Evolutionary conservation across 2,113 vertebrate species (phyloP).

Genomic region (Cichladusa arquata): DNA sequence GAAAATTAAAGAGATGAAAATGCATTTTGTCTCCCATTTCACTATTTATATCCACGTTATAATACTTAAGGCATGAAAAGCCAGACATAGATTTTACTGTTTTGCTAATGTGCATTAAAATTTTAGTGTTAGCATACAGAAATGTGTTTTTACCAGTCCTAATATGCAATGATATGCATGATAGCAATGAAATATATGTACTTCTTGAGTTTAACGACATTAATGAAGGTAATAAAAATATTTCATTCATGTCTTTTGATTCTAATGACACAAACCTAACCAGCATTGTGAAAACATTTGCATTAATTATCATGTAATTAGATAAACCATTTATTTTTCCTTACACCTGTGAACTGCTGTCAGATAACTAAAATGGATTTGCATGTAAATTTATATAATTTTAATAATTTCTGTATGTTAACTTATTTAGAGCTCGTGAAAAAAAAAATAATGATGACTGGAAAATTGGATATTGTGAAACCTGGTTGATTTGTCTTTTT

Average conservation of each 20-base stretch:
- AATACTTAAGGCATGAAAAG: neutral
- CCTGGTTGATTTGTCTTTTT: neutral
- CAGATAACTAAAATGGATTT: conserved; percentile 10
- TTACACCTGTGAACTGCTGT: neutral
- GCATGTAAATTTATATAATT: neutral
- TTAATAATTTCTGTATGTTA: neutral
- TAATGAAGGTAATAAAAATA: conserved; percentile 16
- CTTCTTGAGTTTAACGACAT: neutral
- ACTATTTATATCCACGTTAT: neutral
- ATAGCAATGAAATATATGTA: neutral
- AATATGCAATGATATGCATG: neutral
- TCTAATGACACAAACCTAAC: conserved; percentile 1
- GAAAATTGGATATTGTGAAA: neutral
- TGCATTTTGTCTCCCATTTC: neutral
- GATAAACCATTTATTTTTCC: conserved; percentile 27
- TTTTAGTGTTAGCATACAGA: neutral
- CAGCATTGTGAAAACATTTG: neutral
- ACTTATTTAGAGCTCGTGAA: neutral
- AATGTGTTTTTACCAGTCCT: neutral
- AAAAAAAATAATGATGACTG: neutral
- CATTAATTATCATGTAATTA: conserved; percentile 32
- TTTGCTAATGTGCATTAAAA: neutral
- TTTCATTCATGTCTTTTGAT: neutral
- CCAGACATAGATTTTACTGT: neutral
- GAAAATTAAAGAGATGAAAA: neutral